Conservation (phyloP, 2,888 invertebrate genomes). For the Crematogaster levior region DNA sequence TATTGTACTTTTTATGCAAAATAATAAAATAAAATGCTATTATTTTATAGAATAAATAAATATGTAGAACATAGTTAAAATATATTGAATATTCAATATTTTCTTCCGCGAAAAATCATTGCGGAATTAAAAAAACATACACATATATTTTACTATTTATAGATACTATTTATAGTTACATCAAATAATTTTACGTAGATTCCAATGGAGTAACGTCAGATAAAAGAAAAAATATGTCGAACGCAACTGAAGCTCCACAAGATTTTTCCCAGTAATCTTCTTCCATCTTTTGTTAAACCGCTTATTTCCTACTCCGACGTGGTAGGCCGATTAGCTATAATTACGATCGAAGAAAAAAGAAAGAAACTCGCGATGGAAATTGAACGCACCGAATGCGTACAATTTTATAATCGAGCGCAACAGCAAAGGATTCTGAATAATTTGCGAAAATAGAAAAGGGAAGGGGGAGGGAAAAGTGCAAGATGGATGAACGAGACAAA, state of each 20-base stretch:
- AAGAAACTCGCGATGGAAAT: slow-evolving; percentile 43
- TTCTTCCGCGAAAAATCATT: not conserved
- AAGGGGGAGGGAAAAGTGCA: not conserved
- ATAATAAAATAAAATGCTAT: not conserved
- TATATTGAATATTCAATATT: not conserved
- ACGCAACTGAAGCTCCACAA: slow-evolving; percentile 56
- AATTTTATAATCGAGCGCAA: not conserved
- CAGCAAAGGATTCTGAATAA: not conserved
- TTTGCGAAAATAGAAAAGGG: not conserved
- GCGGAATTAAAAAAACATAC: not conserved
- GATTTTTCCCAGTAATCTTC: slow-evolving; percentile 66
- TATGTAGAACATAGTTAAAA: not conserved
- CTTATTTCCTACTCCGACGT: slow-evolving; percentile 73
- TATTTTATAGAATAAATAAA: not conserved
- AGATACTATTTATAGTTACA: not conserved
- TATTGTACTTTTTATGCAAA: not conserved
- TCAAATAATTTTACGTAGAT: not conserved
- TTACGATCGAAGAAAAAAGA: slow-evolving; percentile 71
- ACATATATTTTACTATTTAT: not conserved
- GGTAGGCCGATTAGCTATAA: slow-evolving; percentile 77
- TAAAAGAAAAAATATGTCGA: not conserved
- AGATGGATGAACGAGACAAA: not conserved
- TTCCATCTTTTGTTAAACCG: slow-evolving; percentile 69
- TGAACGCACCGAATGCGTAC: not conserved
- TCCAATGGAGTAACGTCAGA: not conserved